Conservation (phyloP, 1,140 invertebrate species). For the Drosophila hydei region DNA sequence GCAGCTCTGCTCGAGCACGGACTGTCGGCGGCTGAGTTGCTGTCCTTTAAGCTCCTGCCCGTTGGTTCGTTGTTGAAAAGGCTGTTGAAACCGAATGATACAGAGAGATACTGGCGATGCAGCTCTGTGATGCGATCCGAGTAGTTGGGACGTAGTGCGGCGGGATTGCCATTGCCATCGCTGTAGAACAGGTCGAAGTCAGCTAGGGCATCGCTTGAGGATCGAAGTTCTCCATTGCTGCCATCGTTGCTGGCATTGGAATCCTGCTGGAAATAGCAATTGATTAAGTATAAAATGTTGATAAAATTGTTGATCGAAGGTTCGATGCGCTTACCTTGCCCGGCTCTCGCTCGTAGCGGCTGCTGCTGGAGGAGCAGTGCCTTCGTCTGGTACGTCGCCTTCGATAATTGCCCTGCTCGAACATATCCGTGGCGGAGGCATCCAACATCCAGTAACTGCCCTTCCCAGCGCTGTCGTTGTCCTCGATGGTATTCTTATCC, state of each 20-base stretch:
- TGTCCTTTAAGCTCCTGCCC: slow-evolving; percentile 24
- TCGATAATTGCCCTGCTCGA: slow-evolving; percentile 95
- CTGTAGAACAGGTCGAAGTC: slow-evolving; percentile 74
- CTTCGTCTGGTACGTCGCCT: slow-evolving; percentile 85
- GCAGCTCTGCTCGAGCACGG: slow-evolving; percentile 50
- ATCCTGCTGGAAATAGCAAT: slow-evolving; percentile 35
- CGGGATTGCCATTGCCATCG: slow-evolving; percentile 25
- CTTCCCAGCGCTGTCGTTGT: slow-evolving; percentile 88
- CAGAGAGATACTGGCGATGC: slow-evolving; percentile 78
- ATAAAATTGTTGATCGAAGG: too few species aligned
- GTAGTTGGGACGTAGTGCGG: slow-evolving; percentile 65
- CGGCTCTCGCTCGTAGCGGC: slow-evolving; percentile 52
- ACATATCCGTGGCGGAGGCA: slow-evolving; percentile 94
- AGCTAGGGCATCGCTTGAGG: slow-evolving; percentile 40
- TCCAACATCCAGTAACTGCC: slow-evolving; percentile 95
- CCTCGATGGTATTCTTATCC: slow-evolving; percentile 89
- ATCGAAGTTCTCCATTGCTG: slow-evolving; percentile 34
- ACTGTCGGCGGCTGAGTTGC: slow-evolving; percentile 35
- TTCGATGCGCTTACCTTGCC: slow-evolving; percentile 31
- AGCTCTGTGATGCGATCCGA: slow-evolving; percentile 80
- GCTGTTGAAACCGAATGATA: slow-evolving; percentile 77
- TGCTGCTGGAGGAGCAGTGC: slow-evolving; percentile 47
- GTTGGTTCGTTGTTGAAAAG: slow-evolving; percentile 63
- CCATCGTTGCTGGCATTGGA: slow-evolving; percentile 44
- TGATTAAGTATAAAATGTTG: too few species aligned